Base-by-base conservation (phyloP, 2,888 invertebrate genomes). In the Drosophila setosimentum region DNA sequence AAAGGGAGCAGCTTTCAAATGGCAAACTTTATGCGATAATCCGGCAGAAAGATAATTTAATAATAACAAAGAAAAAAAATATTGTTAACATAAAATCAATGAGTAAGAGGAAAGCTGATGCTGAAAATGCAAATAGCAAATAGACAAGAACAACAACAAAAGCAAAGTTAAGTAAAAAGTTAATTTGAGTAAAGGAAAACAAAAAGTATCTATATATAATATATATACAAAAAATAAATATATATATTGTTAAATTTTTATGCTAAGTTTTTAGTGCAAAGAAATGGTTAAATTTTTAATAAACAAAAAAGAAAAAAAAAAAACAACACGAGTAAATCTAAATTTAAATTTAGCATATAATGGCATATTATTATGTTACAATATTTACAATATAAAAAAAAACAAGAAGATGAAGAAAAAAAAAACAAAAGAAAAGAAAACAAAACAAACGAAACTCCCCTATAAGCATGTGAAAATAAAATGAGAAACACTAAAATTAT, bases 211-310 rank as follows among this genome's bases (percentile, higher is more conserved):
- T 80, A 82, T 82, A 82, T 70, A 68, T 60, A 73, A 80, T 82
- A 79, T 81, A 81, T 73, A 80, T 72, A 81, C 72, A 76, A 78
- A 54, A 72, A 69, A 78, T 51, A 73, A 69, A 78, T 77, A 80
- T 71, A 83, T 84, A 77, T 84, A 84, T 83, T 88, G 88, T 88
- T 88, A 88, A 85, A 87, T 83, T 85, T 88, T 74, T 83, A 87
- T 90, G 85, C 85, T 87, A 89, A 89, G 89, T 89, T 89, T 89
- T 90, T 89, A 89, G 87, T 89, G 86, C 78, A 78, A 84, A 84
- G 74, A 68, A 86, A 87, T 82, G 86, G 83, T 87, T 86, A 85
- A 71, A 84, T 87, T 84, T 86, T 87, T 83, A 83, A 74, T 74
- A 78, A 79, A 72, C 68, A 58, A 76, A 33, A 73, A 68, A 71